Percentiles rank a stretch among this genome's conserved stretches.
These are phyloP conservation scores for Sebastiscus tertius DNA, from an alignment of 2,797 vertebrate genomes.

Conservation along the genomic window DNA sequence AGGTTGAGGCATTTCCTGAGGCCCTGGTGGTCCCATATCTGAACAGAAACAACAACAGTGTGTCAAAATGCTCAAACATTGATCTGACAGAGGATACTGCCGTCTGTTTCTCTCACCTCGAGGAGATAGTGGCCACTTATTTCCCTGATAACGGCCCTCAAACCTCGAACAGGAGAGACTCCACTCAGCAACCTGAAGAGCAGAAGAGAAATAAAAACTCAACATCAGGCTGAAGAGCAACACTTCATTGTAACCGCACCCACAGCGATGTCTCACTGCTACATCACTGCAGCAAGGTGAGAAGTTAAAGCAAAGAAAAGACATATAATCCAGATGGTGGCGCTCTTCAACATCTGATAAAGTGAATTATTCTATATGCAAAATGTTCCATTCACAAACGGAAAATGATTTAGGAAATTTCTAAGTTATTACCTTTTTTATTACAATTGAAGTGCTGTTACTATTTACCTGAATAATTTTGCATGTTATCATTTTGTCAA, in stretches of 20 bases:
- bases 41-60: neutral
- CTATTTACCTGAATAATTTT: no score
- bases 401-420: no score
- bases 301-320: no score
- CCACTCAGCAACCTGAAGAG: conserved; percentile 56
- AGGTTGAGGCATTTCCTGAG: conserved; percentile 78
- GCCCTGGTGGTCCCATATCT: conserved; percentile 80
- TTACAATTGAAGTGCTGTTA: no score
- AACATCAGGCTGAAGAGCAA: neutral
- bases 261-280: no score
- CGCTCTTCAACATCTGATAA: no score
- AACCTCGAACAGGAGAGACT: conserved; percentile 51
- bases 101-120: conserved; percentile 61
- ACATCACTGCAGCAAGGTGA: neutral
- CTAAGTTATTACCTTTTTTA: no score
- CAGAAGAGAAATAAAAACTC: neutral
- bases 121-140: conserved; percentile 63
- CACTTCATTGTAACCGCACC: rapidly evolving
- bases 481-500: no score
- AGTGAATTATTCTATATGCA: no score
- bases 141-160: conserved; percentile 71
- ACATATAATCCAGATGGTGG: no score
- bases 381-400: no score
- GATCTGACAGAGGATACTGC: neutral
- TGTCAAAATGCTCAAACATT: neutral